These are phyloP conservation scores for Brassicogethes aeneus DNA, from an alignment of 2,888 invertebrate genomes.

Conservation along the genomic window DNA sequence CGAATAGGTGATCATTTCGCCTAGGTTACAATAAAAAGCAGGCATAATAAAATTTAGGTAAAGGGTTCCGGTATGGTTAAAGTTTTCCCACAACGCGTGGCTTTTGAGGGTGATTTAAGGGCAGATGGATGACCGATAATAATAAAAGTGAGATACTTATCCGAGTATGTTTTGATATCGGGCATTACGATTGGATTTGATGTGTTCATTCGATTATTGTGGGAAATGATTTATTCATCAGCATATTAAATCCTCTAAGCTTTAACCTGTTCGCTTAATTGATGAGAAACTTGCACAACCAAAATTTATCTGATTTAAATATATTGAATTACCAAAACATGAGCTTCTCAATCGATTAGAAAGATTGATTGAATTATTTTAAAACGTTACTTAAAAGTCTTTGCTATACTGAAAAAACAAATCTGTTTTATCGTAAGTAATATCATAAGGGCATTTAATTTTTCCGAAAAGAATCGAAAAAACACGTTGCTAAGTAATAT, in stretches of 20 bases:
- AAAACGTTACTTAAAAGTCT: no score
- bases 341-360: no score
- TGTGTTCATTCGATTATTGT: slow-evolving; percentile 11
- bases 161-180: slow-evolving; percentile 17
- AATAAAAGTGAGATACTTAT: slow-evolving; percentile 15
- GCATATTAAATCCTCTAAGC: slow-evolving; percentile 6
- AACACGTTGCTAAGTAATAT: no score
- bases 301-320: no score
- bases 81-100: slow-evolving; percentile 22
- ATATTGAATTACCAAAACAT: no score
- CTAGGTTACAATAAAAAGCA: slow-evolving; percentile 10
- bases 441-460: no score
- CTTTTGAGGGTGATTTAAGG: slow-evolving; percentile 17
- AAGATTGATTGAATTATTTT: no score
- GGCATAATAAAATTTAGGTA: slow-evolving; percentile 13
- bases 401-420: no score
- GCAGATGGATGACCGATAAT: slow-evolving; percentile 10
- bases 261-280: not conserved
- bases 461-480: no score
- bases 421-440: no score
- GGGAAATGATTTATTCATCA: slow-evolving; percentile 17
- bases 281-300: not conserved
- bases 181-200: slow-evolving; percentile 14
- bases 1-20: not conserved
- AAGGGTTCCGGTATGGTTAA: slow-evolving; percentile 16